These are phyloP conservation scores for Endotricha flammealis DNA, from an alignment of 2,888 invertebrate species.

Conservation along the genomic window DNA sequence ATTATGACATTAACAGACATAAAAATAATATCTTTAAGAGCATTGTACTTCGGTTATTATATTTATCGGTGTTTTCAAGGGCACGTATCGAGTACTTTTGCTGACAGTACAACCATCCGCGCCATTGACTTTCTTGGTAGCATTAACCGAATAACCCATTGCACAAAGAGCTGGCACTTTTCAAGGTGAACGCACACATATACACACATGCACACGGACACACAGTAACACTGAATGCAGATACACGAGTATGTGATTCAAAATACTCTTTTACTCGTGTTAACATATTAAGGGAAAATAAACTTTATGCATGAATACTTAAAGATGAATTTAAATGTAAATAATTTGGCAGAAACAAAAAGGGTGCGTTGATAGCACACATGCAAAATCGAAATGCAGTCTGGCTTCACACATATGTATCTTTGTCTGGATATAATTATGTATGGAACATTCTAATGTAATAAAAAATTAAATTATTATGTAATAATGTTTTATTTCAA, in stretches of 20 bases:
- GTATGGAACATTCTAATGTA: background rate
- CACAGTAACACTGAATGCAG: constrained; percentile 26
- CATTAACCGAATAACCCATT: constrained; percentile 80
- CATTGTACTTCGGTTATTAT: too few species aligned
- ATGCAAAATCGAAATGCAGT: constrained; percentile 51
- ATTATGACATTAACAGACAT: too few species aligned
- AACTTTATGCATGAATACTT: constrained; percentile 21
- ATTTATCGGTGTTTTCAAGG: too few species aligned
- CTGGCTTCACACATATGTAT: constrained; percentile 43
- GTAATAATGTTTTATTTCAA: background rate
- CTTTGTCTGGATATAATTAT: constrained; percentile 1
- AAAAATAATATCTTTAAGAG: too few species aligned
- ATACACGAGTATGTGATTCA: constrained; percentile 51
- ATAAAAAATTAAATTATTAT: constrained; percentile 3
- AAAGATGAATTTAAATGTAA: constrained; percentile 20
- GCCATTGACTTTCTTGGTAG: constrained; percentile 76
- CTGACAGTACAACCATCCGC: constrained; percentile 64
- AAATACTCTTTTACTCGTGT: constrained; percentile 45
- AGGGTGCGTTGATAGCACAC: constrained; percentile 61
- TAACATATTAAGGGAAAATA: constrained; percentile 18
- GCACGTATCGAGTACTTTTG: constrained; percentile 24
- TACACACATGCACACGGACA: constrained; percentile 17
- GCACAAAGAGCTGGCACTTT: constrained; percentile 75
- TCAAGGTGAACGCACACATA: constrained; percentile 76
- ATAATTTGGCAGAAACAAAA: constrained; percentile 49